Evolutionary conservation across 2,113 vertebrate species (phyloP).

Genomic region (Sceloporus undulatus): DNA sequence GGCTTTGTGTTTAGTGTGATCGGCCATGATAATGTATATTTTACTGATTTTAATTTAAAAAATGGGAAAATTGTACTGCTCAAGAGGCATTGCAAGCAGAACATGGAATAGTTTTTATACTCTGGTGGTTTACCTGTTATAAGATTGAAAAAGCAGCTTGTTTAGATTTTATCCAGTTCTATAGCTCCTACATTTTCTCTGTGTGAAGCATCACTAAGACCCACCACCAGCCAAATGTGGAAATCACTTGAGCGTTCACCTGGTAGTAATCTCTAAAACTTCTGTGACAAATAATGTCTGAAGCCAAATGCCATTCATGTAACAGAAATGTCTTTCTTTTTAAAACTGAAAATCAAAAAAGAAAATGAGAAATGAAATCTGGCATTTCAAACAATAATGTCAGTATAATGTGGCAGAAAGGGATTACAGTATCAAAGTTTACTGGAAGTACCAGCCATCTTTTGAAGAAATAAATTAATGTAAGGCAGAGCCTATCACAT

Average conservation of each 20-base stretch:
- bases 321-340: too few species aligned
- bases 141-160: constrained; percentile 5
- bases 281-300: not conserved
- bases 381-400: not conserved
- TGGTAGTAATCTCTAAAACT: not conserved
- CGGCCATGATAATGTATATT: constrained; percentile 8
- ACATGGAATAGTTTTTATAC: not conserved
- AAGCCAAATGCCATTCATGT: not conserved
- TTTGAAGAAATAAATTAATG: not conserved
- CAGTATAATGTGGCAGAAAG: too few species aligned
- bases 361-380: not conserved
- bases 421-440: not conserved
- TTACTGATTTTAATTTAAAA: constrained; percentile 1
- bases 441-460: not conserved
- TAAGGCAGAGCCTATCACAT: not conserved
- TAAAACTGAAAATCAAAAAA: not conserved
- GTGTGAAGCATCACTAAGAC: not conserved
- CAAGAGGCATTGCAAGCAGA: not conserved
- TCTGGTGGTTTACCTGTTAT: constrained; percentile 2
- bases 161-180: constrained; percentile 8
- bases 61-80: not conserved
- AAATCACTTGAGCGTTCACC: not conserved
- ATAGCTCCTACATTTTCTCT: not conserved
- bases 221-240: not conserved
- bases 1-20: not conserved